Evolutionary conservation across 2,797 vertebrate species (phyloP), one percentile per base, ranked within the genome.

Genomic region (Cetoscarus ocellatus): DNA sequence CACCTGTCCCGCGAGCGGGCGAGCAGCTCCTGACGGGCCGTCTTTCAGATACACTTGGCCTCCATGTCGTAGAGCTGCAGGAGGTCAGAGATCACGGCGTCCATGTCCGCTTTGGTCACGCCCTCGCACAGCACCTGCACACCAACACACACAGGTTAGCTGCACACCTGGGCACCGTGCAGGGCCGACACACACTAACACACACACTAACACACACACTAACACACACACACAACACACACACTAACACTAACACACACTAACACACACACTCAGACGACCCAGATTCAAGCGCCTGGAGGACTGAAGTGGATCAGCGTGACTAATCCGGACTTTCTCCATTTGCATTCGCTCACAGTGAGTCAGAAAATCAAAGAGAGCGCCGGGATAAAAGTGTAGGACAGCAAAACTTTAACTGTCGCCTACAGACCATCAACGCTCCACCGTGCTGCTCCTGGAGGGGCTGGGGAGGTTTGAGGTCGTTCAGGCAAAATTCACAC

Each of bases 61-160:
- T 97, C 96, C 94, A 97, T 90, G 79, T 96, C 95, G 64, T 97
- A 97, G 67, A 97, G 94, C 62, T 94, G 94, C 80, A 96, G 95
- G 55, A 97, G 92, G 83, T 96, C 95, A 52, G 91, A 93, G 68
- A 96, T 93, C 86, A 97, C 96, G 36, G 92, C 88, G n/a, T 96
- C 92, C 43, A 97, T 95, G 84, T 92, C 74, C 55, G 81, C 75
- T 88, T 94, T 93, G 58, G 92, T 96, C 56, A 96, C 84, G 54
- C 96, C 93, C 47, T 95, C 95, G 81, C 94, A 96, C 82, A 97
- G 94, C 70, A 96, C 96, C 95, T 96, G 56, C 52, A 71, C 49
- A 67, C 27, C 53, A 15, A 67, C 55, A 70, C 12, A 60, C 34
- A 62, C 18, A 59, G 52, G 27, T 83, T 19, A 86, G 76, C 57